Base-by-base conservation (phyloP, 2,797 vertebrate genomes). In the Amblyraja radiata region DNA sequence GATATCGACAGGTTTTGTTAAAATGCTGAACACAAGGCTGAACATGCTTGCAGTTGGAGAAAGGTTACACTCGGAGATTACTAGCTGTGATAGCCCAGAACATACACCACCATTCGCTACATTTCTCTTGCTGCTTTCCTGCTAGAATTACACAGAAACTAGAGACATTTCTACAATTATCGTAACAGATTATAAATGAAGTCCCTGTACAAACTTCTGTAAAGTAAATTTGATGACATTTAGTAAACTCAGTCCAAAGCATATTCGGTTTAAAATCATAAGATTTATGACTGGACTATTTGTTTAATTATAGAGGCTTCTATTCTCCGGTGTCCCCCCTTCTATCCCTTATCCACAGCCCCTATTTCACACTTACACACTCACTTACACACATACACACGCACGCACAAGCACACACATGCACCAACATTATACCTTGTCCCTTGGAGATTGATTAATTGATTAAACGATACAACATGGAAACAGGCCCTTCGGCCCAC, bases 51-150 rank as follows among this genome's bases (percentile, higher is more conserved):
- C 71, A n/a, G 68, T 28, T 74, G 32, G 46, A 76, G 16, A 76
- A 92, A 74, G 71, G 39, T 76, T 76, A 39, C 71, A 76, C 71
- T 92, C 71, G 58, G 68, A 54, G 39, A 76, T 23, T 92, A 92
- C 73, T 13, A 32, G 36, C 14, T 76, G 68, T 92, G 90, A 54
- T 6, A 36, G 36, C 39, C 68, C 68, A 91, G 39, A 14, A 23
- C 68, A 92, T 76, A n/a, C 74, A 11, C 21, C 8, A 25, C 74
- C 11, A 2, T 92, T 92, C 58, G 68, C 58, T 76, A 58, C 1
- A 21, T n/a, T 25, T 54, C 21, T n/a, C 71, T 9, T 76, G 36
- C 68, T 74, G 63, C 36, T 73, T 46, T 91, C 36, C 68, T 46
- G 16, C 10, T 13, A 76, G 68, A 76, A 32, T 71, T 54, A 74